Percentiles rank a stretch among this genome's conserved stretches.
Evolutionary conservation across 2,113 vertebrate species (phyloP).

Genomic region (Plecturocebus donacophilus): DNA sequence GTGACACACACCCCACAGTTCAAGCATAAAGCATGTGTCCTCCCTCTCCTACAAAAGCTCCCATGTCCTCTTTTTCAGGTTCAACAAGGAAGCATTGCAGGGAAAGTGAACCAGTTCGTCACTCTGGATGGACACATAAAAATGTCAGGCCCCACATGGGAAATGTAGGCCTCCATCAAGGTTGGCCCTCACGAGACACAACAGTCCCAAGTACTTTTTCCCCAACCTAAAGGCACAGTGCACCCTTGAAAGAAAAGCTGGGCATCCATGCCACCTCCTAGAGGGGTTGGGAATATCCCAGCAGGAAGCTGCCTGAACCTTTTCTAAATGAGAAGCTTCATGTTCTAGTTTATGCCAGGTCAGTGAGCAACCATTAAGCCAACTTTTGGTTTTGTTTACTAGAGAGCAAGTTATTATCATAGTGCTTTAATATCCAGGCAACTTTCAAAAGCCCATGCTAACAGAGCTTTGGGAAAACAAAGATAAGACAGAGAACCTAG

Average conservation of each 20-base stretch:
- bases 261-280: background rate
- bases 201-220: background rate
- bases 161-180: background rate
- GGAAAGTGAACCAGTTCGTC: background rate
- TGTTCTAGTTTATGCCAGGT: background rate
- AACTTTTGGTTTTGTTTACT: background rate
- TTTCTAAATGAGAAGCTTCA: background rate
- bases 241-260: background rate
- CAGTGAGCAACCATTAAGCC: background rate
- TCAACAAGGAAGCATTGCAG: background rate
- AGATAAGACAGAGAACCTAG: background rate
- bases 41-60: background rate
- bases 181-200: background rate
- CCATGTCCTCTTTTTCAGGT: background rate
- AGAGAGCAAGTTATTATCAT: background rate
- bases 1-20: background rate
- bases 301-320: rapidly evolving
- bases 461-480: background rate
- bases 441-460: background rate
- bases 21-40: background rate
- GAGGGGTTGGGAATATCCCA: background rate
- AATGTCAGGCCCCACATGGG: rapidly evolving
- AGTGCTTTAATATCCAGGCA: background rate
- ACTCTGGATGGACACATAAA: background rate
- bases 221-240: background rate